Evolutionary conservation across 2,888 invertebrate species (phyloP), one percentile per base, ranked within the genome.

Genomic region (Phymatocera aterrima): DNA sequence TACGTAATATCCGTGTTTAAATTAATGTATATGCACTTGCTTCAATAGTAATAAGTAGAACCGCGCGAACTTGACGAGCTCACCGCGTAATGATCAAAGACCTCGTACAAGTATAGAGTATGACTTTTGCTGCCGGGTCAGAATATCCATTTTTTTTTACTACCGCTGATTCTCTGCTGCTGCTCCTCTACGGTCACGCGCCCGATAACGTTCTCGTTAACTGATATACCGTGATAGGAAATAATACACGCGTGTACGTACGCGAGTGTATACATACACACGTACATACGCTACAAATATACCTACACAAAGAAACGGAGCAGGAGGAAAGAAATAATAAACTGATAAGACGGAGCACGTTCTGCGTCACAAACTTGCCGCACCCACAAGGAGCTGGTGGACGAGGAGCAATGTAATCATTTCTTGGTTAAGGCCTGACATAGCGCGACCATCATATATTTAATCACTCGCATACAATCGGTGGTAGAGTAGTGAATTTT

Each of bases 341-440:
- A 57, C 28, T 57, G 57, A 57, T 57, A 57, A 57, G 57, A 57
- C 40, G 40, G 4, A 18, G 31, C 3, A 37, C 12, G 18, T 37
- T 37, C 61, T 64, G 18, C 61, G 61, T 64, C 61, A 64, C 61
- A 2, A 10, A 64, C 15, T 64, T 37, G 61, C 61, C 61, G 61
- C 61, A 64, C 61, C 61, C 60, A 60, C 60, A 31, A 60, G 60
- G 60, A 24, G 15, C 5, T n/a, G n/a, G n/a, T n/a, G 31, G 24
- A 21, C 51, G n/a, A n/a, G 6, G 60, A 60, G 21, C 60, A 60
- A 24, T 31, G 31, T 24, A 6, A 24, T 60, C 31, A 60, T 31
- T 60, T 12, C 24, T 6, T 21, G 51, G 5, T 51, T n/a, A 51
- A 51, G n/a, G n/a, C 43, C 1, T 43, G 8, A n/a, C n/a, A n/a